Conservation (phyloP, 2,113 vertebrate species). For the Anoplopoma fimbria region DNA sequence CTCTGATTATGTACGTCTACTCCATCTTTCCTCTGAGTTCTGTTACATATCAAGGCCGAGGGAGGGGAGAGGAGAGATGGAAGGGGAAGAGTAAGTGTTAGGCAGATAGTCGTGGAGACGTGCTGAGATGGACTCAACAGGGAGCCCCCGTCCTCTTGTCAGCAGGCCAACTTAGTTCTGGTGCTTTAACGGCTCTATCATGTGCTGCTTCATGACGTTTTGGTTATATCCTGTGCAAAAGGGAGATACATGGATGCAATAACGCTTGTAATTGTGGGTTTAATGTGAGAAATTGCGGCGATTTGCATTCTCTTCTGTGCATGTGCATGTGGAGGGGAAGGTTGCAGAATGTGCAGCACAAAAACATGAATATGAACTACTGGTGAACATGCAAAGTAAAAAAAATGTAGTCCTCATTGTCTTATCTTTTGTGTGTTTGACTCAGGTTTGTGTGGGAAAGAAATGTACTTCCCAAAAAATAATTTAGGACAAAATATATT, state of each 20-base stretch:
- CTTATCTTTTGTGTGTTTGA: background rate
- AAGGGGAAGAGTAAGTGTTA: conserved; percentile 73
- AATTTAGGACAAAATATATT: background rate
- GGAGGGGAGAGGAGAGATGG: conserved; percentile 47
- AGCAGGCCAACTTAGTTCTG: conserved; percentile 68
- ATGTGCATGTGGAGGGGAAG: background rate
- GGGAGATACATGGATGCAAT: background rate
- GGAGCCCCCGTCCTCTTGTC: conserved; percentile 65
- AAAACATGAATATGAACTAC: background rate
- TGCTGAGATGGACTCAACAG: conserved; percentile 70
- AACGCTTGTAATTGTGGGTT: background rate
- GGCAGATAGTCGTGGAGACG: conserved; percentile 68
- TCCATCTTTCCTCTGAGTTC: conserved; percentile 69
- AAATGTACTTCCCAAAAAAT: background rate
- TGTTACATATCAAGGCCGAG: conserved; percentile 72
- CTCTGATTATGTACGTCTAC: conserved; percentile 69
- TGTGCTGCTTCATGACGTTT: conserved; percentile 28
- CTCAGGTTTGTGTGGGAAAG: background rate
- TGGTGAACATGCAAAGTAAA: background rate
- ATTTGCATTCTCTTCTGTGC: background rate
- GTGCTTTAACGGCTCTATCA: conserved; percentile 68
- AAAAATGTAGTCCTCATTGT: background rate
- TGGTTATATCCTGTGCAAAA: conserved; percentile 9
- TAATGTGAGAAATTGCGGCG: background rate
- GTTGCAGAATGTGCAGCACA: background rate